Percentiles rank a stretch among this genome's conserved stretches.
These are phyloP conservation scores for Cheiracanthium punctorium DNA, from an alignment of 2,888 invertebrate species.

Conservation along the genomic window DNA sequence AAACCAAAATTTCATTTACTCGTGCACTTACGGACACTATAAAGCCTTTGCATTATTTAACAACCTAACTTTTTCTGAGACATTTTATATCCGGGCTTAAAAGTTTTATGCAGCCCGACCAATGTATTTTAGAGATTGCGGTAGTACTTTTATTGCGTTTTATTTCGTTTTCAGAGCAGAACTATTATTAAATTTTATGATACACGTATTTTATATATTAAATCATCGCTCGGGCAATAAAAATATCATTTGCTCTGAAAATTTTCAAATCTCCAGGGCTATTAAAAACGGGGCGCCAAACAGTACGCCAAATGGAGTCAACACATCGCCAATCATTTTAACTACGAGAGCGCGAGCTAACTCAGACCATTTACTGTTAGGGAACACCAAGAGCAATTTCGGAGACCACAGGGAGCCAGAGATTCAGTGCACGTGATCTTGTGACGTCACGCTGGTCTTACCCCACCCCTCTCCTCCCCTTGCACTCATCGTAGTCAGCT, in stretches of 20 bases:
- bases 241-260: neutral
- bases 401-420: constrained; percentile 21
- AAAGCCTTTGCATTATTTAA: too few relatives aligned
- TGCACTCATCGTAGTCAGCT: constrained; percentile 6
- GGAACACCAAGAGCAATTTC: constrained; percentile 63
- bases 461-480: neutral
- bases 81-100: too few relatives aligned
- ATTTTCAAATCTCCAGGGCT: neutral
- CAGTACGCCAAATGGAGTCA: constrained; percentile 12
- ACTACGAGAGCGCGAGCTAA: constrained; percentile 30
- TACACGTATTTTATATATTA: neutral
- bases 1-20: too few relatives aligned
- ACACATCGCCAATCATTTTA: constrained; percentile 52
- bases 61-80: too few relatives aligned
- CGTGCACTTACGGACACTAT: too few relatives aligned
- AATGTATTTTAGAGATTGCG: neutral
- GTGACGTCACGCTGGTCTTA: constrained; percentile 48
- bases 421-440: constrained; percentile 25
- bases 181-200: neutral
- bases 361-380: constrained; percentile 51
- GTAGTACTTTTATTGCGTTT: neutral
- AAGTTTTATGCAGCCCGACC: too few relatives aligned
- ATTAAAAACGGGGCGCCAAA: neutral
- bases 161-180: neutral
- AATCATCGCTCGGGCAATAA: neutral